Evolutionary conservation across 1,140 invertebrate species (phyloP), one percentile per base, ranked within the genome.

Genomic region (Paracyclopina nana): DNA sequence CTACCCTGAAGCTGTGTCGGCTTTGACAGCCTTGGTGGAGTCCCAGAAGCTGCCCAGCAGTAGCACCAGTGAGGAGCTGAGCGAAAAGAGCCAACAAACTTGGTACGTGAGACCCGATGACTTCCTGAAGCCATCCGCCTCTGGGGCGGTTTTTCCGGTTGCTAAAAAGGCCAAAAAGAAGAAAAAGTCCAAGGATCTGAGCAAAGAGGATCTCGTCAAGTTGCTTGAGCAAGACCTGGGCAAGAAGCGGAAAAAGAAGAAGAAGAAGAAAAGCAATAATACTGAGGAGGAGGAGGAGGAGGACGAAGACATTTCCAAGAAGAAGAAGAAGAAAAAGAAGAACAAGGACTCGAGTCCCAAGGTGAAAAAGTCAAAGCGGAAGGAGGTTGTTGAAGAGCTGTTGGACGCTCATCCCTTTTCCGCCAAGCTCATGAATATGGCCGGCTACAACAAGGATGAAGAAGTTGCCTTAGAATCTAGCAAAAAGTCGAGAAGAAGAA

Each of bases 191-290:
- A 38, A 38, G 8, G 34, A 20, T 4, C 34, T 3, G 3, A 20
- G 34, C 9, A 38, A 38, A 38, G 34, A 38, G n/a, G 34, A 38
- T 38, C 34, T 20, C 8, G 34, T 38, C 34, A 38, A 38, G 20
- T n/a, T 16, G 9, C n/a, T 16, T 16, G 34, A 38, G 8, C 34
- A 16, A 9, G 34, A 38, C 20, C 20, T 38, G 20, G 2, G n/a
- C 3, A 2, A 8, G 20, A 38, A 38, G 34, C 14, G 20, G 8
- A 31, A 31, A 14, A 38, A 9, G 34, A 38, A 38, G 34, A 38
- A 38, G 34, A 38, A 38, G 34, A 38, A 38, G 34, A 38, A 38
- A 20, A 38, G 20, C 14, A n/a, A 38, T 2, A 38, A 38, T 16
- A 38, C 2, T 3, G 20, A 8, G 34, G 34, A 38, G 20, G 8